Percentiles rank a stretch among this genome's conserved stretches.
Conservation (phyloP, 1,140 invertebrate species). For the Zaprionus lachaisei region DNA sequence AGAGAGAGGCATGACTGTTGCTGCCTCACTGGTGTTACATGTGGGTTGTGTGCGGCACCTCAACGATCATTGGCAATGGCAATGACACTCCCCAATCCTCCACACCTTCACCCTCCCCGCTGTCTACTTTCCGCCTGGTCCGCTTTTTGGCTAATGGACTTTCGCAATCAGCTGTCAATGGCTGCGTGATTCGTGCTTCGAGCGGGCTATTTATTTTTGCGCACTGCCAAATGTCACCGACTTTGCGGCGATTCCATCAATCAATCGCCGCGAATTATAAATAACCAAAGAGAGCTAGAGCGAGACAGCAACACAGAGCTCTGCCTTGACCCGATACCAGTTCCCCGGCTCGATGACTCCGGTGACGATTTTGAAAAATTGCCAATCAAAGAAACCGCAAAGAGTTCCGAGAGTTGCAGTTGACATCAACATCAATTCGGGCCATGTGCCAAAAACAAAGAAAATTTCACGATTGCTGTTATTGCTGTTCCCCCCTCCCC, state of each 20-base stretch:
- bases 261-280: slow-evolving; percentile 78
- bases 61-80: slow-evolving; percentile 8
- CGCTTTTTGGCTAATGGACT: slow-evolving; percentile 69
- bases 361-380: slow-evolving; percentile 81
- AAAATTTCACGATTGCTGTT: slow-evolving; percentile 48
- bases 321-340: slow-evolving; percentile 20
- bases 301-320: neutral
- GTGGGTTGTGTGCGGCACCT: slow-evolving; percentile 20
- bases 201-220: slow-evolving; percentile 81
- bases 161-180: slow-evolving; percentile 80
- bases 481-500: slow-evolving; percentile 2
- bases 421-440: slow-evolving; percentile 54
- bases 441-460: slow-evolving; percentile 69
- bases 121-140: slow-evolving; percentile 5
- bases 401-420: slow-evolving; percentile 67
- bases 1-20: neutral
- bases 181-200: slow-evolving; percentile 42
- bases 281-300: slow-evolving; percentile 59
- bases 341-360: slow-evolving; percentile 5
- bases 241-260: slow-evolving; percentile 80
- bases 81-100: neutral
- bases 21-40: neutral
- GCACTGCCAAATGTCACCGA: slow-evolving; percentile 79
- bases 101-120: neutral
- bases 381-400: slow-evolving; percentile 78